These are phyloP conservation scores for Neomonachus schauinslandi DNA, from an alignment of 2,113 vertebrate genomes.

Conservation along the genomic window DNA sequence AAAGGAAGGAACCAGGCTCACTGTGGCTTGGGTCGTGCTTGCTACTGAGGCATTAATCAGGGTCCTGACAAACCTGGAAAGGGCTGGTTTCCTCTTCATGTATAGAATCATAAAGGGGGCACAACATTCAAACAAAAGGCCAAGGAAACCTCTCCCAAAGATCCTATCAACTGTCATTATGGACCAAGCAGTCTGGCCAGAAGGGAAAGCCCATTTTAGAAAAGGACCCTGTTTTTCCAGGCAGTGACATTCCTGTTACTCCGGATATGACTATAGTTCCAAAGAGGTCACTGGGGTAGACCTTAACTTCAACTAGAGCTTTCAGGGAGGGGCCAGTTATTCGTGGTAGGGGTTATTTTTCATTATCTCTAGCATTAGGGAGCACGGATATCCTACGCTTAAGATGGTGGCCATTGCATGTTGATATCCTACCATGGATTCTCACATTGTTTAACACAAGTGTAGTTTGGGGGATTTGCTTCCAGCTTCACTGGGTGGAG, in stretches of 20 bases:
- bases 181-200: conserved; percentile 77
- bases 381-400: background rate
- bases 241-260: conserved; percentile 78
- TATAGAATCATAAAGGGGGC: conserved; percentile 80
- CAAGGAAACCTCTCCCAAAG: conserved; percentile 83
- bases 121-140: conserved; percentile 80
- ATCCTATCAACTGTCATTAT: conserved; percentile 77
- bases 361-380: conserved; percentile 36
- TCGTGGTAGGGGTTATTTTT: conserved; percentile 61
- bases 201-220: conserved; percentile 81
- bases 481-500: conserved; percentile 13
- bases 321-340: conserved; percentile 53
- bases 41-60: conserved; percentile 78
- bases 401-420: background rate
- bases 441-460: background rate
- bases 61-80: conserved; percentile 76
- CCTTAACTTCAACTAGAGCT: conserved; percentile 52
- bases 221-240: conserved; percentile 80
- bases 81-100: conserved; percentile 79
- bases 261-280: conserved; percentile 78
- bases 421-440: background rate
- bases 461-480: background rate
- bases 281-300: conserved; percentile 73
- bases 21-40: conserved; percentile 66
- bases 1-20: conserved; percentile 75